phyloP scores from a whole-genome alignment of 2,888 invertebrate genomes.

The Scaptodrosophila latifasciaeformis region DNA sequence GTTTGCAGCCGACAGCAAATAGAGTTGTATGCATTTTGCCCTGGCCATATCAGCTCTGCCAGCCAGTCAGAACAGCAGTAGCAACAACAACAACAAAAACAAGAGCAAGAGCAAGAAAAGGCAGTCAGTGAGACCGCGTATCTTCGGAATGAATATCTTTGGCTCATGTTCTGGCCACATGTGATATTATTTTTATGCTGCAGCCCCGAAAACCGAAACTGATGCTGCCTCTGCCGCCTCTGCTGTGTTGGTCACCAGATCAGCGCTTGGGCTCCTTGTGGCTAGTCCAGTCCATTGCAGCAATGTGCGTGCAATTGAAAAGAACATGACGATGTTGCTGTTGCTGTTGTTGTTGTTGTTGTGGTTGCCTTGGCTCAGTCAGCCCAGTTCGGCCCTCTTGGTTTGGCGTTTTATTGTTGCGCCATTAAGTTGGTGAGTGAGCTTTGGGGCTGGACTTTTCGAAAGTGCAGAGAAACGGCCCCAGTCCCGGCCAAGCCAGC shows the following conservation, averaged over 20 bases:
- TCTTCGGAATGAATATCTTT: conserved; percentile 45
- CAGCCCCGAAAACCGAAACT: neutral
- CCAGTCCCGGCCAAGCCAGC: too few relatives aligned
- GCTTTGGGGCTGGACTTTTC: conserved; percentile 43
- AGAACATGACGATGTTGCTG: conserved; percentile 5
- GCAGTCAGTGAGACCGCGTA: conserved; percentile 20
- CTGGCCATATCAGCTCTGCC: conserved; percentile 29
- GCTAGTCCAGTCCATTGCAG: too few relatives aligned
- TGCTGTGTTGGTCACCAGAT: too few relatives aligned
- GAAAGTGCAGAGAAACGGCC: conserved; percentile 26
- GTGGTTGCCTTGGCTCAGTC: conserved; percentile 5
- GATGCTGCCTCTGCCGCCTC: too few relatives aligned
- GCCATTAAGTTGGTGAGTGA: conserved; percentile 47
- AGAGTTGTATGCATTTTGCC: conserved; percentile 56
- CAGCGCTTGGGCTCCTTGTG: too few relatives aligned
- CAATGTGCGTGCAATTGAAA: conserved; percentile 3
- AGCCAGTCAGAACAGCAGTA: neutral
- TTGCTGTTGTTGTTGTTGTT: conserved; percentile 3
- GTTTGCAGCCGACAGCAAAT: conserved; percentile 14
- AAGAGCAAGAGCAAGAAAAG: neutral
- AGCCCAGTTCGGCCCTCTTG: conserved; percentile 26
- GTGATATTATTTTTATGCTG: neutral
- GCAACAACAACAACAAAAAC: conserved; percentile 3
- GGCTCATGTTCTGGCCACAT: conserved; percentile 27
- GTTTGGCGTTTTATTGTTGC: conserved; percentile 48